Conservation (phyloP, 2,113 vertebrate genomes). For the Anolis sagrei region DNA sequence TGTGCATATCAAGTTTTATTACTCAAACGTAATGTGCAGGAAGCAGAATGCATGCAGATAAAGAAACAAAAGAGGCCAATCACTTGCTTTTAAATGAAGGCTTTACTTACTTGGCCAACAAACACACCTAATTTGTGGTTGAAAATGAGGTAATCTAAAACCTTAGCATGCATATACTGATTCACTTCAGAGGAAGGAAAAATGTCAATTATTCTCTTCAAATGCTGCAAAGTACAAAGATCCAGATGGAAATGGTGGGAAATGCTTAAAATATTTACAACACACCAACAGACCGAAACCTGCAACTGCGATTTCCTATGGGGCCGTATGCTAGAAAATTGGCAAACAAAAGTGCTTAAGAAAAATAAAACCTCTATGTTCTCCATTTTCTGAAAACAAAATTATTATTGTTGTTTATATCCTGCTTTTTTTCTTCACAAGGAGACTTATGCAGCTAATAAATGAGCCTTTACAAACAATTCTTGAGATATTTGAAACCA, state of each 20-base stretch:
- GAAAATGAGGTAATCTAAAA: background rate
- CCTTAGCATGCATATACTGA: background rate
- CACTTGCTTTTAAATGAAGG: background rate
- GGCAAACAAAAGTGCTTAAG: constrained; percentile 8
- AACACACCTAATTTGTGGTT: background rate
- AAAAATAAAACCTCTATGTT: background rate
- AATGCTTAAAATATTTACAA: constrained; percentile 39
- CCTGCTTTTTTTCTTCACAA: too few species aligned
- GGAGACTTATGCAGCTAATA: background rate
- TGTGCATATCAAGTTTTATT: constrained; percentile 1
- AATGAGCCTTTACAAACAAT: background rate
- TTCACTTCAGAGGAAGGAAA: background rate
- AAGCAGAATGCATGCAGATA: background rate
- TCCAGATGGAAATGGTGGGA: constrained; percentile 31
- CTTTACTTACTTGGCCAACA: background rate
- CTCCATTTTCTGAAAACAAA: constrained; percentile 1
- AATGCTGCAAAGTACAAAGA: background rate
- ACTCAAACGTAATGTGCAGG: background rate
- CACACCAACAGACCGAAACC: background rate
- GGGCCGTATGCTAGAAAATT: constrained; percentile 15
- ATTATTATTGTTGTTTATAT: too few species aligned
- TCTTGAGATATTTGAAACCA: background rate
- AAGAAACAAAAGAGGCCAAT: background rate
- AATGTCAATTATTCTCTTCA: background rate
- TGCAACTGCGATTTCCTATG: background rate